Evolutionary conservation across 1,140 invertebrate species (phyloP), one percentile per base, ranked within the genome.

Genomic region (Macrocentrus cingulum): DNA sequence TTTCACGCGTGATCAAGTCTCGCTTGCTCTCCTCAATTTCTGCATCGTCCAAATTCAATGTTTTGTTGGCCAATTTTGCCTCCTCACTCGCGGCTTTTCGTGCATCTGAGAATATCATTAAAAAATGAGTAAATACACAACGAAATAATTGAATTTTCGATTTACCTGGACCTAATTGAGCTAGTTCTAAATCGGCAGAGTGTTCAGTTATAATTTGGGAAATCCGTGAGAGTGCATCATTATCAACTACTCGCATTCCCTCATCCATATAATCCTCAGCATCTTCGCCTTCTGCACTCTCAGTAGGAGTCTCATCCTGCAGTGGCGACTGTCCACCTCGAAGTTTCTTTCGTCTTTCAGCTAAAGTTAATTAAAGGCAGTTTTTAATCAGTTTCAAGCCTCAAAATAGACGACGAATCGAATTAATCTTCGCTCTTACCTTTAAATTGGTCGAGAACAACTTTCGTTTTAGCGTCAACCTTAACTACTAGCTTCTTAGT

Each of bases 401-500:
- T n/a, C n/a, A n/a, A n/a, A n/a, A n/a, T n/a, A n/a, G n/a, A 39
- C 16, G 16, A 58, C 18, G 34, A 23, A 42, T 16, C 41, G 20
- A 46, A 1, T 55, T 22, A 59, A 36, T 23, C 6, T 48, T 29
- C 25, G 9, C 9, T 9, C 74, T 78, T 69, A 89, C 88, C 88
- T 85, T 94, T 95, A 74, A 95, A 98, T 61, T 95, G 91, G 79
- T 97, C 94, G 61, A 98, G 82, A 44, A 95, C 85, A 48, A 91
- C 88, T 83, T 97, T 94, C 61, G 95, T 96, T 84, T 99, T 99
- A 29, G 94, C 92, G 82, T 98, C 97, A n/a, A 97, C 95, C 84
- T 96, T 95, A 0, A 96, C 95, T 22, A 98, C 89, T 58, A 99
- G 80, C 71, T 91, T 91, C 76, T 97, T 98, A 34, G 94, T 95